A percentile compares a stretch with the other conserved stretches of the same genome.
Evolutionary conservation across 92 coral and sea anemone genomes (phyloP).

Genomic region (Virgularia gustaviana): DNA sequence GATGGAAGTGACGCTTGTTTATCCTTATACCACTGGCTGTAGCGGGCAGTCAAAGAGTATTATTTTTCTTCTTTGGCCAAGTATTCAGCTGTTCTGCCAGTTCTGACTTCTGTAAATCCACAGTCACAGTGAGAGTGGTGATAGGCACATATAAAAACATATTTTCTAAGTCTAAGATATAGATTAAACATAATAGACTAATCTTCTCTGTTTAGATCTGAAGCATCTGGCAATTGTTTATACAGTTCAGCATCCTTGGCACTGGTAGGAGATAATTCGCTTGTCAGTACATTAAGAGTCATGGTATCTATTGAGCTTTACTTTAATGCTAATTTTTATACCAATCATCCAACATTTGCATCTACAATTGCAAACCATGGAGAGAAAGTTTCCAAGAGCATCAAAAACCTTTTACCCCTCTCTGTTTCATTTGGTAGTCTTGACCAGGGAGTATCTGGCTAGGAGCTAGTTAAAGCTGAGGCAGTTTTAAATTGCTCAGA

Average conservation of each 20-base stretch:
- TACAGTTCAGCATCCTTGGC: constrained; percentile 8
- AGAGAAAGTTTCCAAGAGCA: background rate
- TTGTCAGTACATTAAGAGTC: background rate
- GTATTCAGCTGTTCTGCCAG: no score
- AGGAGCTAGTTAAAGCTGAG: background rate
- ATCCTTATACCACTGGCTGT: no score
- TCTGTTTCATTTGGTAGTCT: background rate
- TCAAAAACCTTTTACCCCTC: background rate
- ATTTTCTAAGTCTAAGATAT: no score
- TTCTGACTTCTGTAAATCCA: no score
- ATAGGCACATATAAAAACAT: no score
- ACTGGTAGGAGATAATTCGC: constrained; percentile 1
- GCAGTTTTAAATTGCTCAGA: background rate
- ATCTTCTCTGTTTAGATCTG: constrained; percentile 2
- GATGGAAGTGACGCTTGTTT: no score
- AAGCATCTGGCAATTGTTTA: background rate
- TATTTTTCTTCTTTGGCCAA: no score
- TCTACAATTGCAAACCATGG: background rate
- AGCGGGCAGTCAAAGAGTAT: no score
- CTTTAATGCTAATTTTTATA: background rate
- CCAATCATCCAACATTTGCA: background rate
- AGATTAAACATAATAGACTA: no score
- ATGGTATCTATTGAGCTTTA: background rate
- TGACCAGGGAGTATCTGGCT: background rate
- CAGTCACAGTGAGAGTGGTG: no score